Base-by-base conservation (phyloP, 2,888 invertebrate genomes). In the Apodemia duryi region DNA sequence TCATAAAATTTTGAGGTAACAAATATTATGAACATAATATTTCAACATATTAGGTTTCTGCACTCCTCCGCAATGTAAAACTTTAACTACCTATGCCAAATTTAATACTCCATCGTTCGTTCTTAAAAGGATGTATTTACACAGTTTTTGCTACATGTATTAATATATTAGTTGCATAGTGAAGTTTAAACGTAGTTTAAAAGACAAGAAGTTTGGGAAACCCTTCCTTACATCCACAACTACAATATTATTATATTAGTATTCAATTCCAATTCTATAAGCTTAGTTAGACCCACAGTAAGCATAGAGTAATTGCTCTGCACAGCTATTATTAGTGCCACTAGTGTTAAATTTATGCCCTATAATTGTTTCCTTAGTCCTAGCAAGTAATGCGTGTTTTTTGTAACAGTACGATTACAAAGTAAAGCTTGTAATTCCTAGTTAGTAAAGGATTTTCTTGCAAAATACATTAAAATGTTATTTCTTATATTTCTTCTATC, bases 291-390 rank as follows among this genome's bases (percentile, higher is more conserved):
- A 57, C 57, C 32, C 35, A 32, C 32, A 13, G 13, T 46, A 32
- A 57, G 57, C 32, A 32, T 57, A 57, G 57, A 57, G 57, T 60
- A 35, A 60, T 60, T n/a, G 57, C 35, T 35, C 11, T n/a, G 6
- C 57, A 13, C 29, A n/a, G n/a, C 57, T 60, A 60, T 60, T 60
- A 60, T 60, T 60, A 60, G 13, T 35, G 57, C 57, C 35, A 2
- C n/a, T n/a, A 60, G 57, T 32, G 57, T 60, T 60, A 60, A 60
- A 60, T 60, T 60, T 60, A 60, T 32, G 13, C 57, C 13, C 57
- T 35, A 35, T 60, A 35, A 60, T 60, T 35, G 32, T 35, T 60
- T 60, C 57, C 57, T 60, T 6, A 60, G 57, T 60, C 32, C 13
- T 32, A 7, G 21, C 51, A 21, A 51, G 21, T 51, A 60, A 60